Evolutionary conservation across 1,140 invertebrate genomes (phyloP).

Genomic region (Hyles vespertilio): DNA sequence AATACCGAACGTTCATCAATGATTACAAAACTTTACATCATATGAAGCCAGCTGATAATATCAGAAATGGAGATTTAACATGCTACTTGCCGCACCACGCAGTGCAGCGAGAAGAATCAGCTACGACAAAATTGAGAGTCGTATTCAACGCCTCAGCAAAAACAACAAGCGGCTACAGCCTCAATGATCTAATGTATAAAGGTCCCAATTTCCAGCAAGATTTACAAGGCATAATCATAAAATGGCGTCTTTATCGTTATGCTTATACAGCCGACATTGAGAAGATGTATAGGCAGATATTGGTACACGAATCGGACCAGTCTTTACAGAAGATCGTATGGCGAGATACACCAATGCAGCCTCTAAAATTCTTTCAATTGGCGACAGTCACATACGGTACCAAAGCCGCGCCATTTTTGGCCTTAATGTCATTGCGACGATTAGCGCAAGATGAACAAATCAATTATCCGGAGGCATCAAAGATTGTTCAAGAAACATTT

Average conservation of each 20-base stretch:
- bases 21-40: conserved; percentile 7
- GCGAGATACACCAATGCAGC: conserved; percentile 9
- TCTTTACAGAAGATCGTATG: conserved; percentile 17
- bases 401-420: conserved; percentile 14
- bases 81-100: conserved; percentile 20
- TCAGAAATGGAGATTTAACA: background rate
- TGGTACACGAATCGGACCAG: conserved; percentile 13
- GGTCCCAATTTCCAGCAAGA: conserved; percentile 59
- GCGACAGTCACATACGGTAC: conserved; percentile 17
- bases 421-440: conserved; percentile 12
- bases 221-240: conserved; percentile 23
- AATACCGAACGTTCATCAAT: conserved; percentile 16
- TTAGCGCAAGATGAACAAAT: conserved; percentile 10
- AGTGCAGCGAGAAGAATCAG: conserved; percentile 6
- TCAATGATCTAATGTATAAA: conserved; percentile 48
- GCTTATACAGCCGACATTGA: conserved; percentile 34
- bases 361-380: conserved; percentile 10
- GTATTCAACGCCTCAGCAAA: conserved; percentile 56
- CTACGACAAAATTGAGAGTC: conserved; percentile 50
- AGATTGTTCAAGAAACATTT: too few relatives aligned
- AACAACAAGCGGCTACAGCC: conserved; percentile 35
- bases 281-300: conserved; percentile 35
- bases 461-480: too few relatives aligned
- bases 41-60: conserved; percentile 1
- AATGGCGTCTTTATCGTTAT: conserved; percentile 30